phyloP scores from a whole-genome alignment of 2,113 vertebrate species.

The Todiramphus chloris region DNA sequence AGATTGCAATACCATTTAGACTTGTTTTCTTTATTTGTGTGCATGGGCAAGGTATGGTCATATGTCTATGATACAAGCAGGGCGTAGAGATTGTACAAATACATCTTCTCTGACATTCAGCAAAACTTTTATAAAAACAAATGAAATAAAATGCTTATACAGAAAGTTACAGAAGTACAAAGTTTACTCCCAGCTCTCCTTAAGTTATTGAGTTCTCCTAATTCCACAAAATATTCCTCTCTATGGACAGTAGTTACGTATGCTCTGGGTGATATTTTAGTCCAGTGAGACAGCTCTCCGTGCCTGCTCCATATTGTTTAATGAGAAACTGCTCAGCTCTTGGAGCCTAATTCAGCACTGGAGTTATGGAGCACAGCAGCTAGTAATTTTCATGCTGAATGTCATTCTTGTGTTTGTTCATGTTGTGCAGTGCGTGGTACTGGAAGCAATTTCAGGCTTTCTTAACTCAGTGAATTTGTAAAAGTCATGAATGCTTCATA shows the following conservation, averaged over 20 bases:
- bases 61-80: slow-evolving; percentile 47
- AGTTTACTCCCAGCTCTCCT: slow-evolving; percentile 27
- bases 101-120: slow-evolving; percentile 54
- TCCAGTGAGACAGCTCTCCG: slow-evolving; percentile 36
- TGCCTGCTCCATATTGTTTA: slow-evolving; percentile 61
- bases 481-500: slow-evolving; percentile 55
- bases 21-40: slow-evolving; percentile 67
- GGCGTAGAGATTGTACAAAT: slow-evolving; percentile 52
- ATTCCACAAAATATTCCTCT: slow-evolving; percentile 28
- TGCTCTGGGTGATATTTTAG: slow-evolving; percentile 51
- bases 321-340: slow-evolving; percentile 11
- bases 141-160: background rate
- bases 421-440: slow-evolving; percentile 46
- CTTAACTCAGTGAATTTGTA: slow-evolving; percentile 45
- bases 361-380: slow-evolving; percentile 35
- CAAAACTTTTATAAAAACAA: background rate
- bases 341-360: slow-evolving; percentile 46
- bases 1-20: slow-evolving; percentile 70
- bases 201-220: background rate
- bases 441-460: slow-evolving; percentile 66
- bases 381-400: slow-evolving; percentile 56
- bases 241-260: slow-evolving; percentile 40
- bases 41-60: slow-evolving; percentile 64
- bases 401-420: slow-evolving; percentile 52
- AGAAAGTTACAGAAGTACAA: background rate